These are phyloP conservation scores for Myxocyprinus asiaticus DNA, from an alignment of 2,113 vertebrate species.

Conservation along the genomic window DNA sequence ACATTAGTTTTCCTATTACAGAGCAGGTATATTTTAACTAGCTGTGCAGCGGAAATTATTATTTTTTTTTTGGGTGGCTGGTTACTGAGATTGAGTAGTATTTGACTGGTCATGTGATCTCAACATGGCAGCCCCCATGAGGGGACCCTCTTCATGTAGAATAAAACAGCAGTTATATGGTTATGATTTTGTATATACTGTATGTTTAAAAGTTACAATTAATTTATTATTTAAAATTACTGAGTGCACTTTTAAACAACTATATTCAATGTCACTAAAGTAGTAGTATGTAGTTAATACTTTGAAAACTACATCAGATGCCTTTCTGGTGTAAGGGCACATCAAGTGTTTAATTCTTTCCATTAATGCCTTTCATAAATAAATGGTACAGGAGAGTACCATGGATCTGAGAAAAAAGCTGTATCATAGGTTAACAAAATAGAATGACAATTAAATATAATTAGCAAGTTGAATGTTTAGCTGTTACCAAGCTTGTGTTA, in stretches of 20 bases:
- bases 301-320: background rate
- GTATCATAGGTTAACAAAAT: background rate
- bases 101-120: no score
- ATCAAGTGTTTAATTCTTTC: background rate
- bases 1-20: background rate
- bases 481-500: background rate
- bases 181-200: no score
- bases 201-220: no score
- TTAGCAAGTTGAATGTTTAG: background rate
- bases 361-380: background rate
- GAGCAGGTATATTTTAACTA: background rate
- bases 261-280: background rate
- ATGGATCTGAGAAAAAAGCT: background rate
- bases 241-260: no score
- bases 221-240: no score
- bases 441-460: background rate
- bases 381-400: background rate
- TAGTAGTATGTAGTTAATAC: background rate
- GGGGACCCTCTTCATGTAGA: no score
- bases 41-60: no score
- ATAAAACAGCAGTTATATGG: no score
- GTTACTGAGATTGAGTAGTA: no score
- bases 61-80: no score
- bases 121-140: no score
- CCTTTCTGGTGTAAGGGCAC: constrained; percentile 31